A percentile compares a stretch with the other conserved stretches of the same genome.
Evolutionary conservation across 2,888 invertebrate species (phyloP).

Genomic region (Dendrolimus houi): DNA sequence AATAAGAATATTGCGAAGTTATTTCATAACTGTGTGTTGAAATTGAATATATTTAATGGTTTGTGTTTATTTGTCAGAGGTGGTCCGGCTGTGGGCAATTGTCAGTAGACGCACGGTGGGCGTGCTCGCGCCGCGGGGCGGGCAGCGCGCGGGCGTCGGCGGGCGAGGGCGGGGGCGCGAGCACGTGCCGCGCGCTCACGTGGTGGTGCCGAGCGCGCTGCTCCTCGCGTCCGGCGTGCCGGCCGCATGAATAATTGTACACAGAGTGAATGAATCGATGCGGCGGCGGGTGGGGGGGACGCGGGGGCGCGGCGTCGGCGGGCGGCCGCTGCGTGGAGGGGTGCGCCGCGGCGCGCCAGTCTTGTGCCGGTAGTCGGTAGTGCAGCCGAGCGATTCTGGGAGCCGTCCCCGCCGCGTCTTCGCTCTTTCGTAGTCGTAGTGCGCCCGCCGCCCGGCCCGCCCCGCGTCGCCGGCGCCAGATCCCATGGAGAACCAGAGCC

Average conservation of each 20-base stretch:
- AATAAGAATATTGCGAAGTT: no score
- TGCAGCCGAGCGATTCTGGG: conserved; percentile 79
- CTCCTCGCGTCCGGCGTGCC: conserved; percentile 55
- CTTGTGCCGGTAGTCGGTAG: conserved; percentile 85
- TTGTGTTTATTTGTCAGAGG: background rate
- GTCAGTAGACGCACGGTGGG: conserved; percentile 33
- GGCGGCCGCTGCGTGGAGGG: conserved; percentile 54
- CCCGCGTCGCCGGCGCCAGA: conserved; percentile 59
- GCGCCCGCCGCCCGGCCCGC: conserved; percentile 53
- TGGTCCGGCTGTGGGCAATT: conserved; percentile 25
- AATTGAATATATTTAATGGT: no score
- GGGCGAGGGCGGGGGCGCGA: conserved; percentile 40
- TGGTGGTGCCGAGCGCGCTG: conserved; percentile 54
- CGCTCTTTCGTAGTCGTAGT: conserved; percentile 79
- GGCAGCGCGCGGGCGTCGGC: conserved; percentile 32
- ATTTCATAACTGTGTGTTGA: no score
- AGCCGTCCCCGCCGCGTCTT: conserved; percentile 77
- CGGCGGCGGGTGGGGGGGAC: conserved; percentile 47
- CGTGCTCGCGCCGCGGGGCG: conserved; percentile 32
- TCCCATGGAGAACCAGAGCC: conserved; percentile 85
- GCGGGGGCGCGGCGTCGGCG: conserved; percentile 38
- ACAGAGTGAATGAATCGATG: conserved; percentile 74
- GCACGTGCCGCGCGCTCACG: conserved; percentile 71
- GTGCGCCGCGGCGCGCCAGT: conserved; percentile 75
- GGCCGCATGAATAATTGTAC: conserved; percentile 72